phyloP scores from a whole-genome alignment of 2,113 vertebrate species.

The Scomber japonicus region DNA sequence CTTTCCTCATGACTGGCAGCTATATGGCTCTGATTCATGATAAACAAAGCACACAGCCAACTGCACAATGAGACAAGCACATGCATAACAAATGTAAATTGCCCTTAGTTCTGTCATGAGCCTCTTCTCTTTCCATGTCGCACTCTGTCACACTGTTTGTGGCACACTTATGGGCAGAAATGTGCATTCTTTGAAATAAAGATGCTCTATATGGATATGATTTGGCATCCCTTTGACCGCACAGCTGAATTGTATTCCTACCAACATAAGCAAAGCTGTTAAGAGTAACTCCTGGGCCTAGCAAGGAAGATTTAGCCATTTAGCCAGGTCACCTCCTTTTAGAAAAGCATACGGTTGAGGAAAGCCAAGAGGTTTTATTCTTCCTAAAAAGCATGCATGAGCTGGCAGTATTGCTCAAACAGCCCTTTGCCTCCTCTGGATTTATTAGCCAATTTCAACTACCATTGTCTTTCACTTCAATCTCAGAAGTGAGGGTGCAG shows the following conservation, averaged over 20 bases:
- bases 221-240: constrained; percentile 47
- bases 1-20: constrained; percentile 45
- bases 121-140: constrained; percentile 2
- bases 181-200: constrained; percentile 71
- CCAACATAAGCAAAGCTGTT: constrained; percentile 38
- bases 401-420: constrained; percentile 88
- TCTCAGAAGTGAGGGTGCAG: constrained; percentile 93
- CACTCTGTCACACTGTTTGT: constrained; percentile 30
- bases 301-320: constrained; percentile 47
- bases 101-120: constrained; percentile 41
- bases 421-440: constrained; percentile 89
- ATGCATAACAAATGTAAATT: constrained; percentile 61
- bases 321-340: constrained; percentile 61
- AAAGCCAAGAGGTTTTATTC: constrained; percentile 67
- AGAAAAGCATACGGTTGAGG: constrained; percentile 65
- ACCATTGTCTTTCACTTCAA: constrained; percentile 99
- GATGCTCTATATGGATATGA: constrained; percentile 35
- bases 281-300: constrained; percentile 9
- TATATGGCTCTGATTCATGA: constrained; percentile 56
- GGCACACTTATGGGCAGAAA: constrained; percentile 44
- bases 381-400: constrained; percentile 89
- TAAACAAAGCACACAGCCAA: constrained; percentile 59
- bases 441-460: constrained; percentile 99
- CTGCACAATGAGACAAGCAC: constrained; percentile 32
- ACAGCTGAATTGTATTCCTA: constrained; percentile 31